Conservation (phyloP, 2,888 invertebrate genomes). For the Agrochola litura region DNA sequence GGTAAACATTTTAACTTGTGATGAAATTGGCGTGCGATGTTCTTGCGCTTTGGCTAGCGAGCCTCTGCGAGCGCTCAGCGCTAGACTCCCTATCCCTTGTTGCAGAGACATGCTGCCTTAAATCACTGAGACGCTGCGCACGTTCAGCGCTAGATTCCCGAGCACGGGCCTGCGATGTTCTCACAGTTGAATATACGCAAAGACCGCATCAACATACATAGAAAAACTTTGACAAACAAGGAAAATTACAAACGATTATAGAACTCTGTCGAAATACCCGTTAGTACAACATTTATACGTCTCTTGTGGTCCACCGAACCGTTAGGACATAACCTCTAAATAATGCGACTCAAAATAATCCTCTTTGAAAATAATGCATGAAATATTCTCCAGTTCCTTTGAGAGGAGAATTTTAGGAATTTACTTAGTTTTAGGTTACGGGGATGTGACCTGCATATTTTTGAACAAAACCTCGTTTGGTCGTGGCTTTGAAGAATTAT, state of each 20-base stretch:
- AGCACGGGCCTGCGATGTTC: no score
- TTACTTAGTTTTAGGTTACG: not conserved
- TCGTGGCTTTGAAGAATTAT: conserved; percentile 17
- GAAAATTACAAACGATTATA: not conserved
- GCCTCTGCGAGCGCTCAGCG: no score
- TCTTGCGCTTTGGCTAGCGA: no score
- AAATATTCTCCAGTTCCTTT: conserved; percentile 43
- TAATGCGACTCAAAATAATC: conserved; percentile 35
- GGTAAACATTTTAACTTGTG: no score
- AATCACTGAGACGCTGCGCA: no score
- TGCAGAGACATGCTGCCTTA: no score
- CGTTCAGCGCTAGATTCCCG: no score
- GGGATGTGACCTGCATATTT: conserved; percentile 9
- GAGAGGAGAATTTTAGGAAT: conserved; percentile 24
- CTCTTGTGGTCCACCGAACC: conserved; percentile 21
- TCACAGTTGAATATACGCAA: no score
- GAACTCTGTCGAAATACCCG: not conserved
- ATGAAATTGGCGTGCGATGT: no score
- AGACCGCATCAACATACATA: no score
- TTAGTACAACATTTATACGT: not conserved
- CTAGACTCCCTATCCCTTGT: no score
- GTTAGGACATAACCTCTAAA: not conserved
- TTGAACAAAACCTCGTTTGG: not conserved
- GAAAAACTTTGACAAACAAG: not conserved
- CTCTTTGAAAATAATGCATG: conserved; percentile 36